Percentiles rank a stretch among this genome's conserved stretches.
phyloP scores from a whole-genome alignment of 37 sponge, comb jelly and placozoan genomes.

The Sycon ciliatum region DNA sequence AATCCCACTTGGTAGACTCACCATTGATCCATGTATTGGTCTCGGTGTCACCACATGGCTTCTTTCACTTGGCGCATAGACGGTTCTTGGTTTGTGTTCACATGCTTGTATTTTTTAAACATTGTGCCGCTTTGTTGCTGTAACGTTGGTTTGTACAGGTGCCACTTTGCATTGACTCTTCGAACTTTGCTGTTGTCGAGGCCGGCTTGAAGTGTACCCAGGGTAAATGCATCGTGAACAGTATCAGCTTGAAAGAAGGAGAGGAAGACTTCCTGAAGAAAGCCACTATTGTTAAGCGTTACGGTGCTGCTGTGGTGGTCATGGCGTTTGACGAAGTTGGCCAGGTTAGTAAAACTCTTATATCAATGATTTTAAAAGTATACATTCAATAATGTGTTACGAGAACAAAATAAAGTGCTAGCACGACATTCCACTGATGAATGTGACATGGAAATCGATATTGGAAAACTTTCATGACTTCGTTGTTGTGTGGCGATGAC shows the following conservation, averaged over 20 bases:
- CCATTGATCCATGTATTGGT: no score
- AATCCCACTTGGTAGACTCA: no score
- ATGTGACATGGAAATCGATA: no score
- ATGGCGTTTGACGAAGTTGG: slow-evolving; percentile 98
- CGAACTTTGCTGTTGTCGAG: slow-evolving; percentile 84
- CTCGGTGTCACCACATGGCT: no score
- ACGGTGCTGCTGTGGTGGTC: slow-evolving; percentile 92
- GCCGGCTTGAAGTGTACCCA: slow-evolving; percentile 91
- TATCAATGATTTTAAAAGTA: no score
- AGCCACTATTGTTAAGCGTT: slow-evolving; percentile 60
- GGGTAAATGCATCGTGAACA: slow-evolving; percentile 98
- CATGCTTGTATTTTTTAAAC: neutral
- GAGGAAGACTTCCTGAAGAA: slow-evolving; percentile 85
- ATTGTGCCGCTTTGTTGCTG: slow-evolving; percentile 13
- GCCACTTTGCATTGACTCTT: slow-evolving; percentile 93
- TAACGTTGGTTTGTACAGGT: slow-evolving; percentile 39
- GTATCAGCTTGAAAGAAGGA: slow-evolving; percentile 95
- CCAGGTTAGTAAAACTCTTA: slow-evolving; percentile 59
- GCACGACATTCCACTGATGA: no score
- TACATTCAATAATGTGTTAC: no score
- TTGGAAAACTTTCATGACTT: no score
- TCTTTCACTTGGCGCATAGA: no score
- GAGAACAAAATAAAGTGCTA: no score
- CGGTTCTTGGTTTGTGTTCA: no score
- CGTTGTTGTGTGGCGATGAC: no score